A percentile compares a stretch with the other conserved stretches of the same genome.
phyloP scores from a whole-genome alignment of 2,113 vertebrate species.

The Xenus cinereus region DNA sequence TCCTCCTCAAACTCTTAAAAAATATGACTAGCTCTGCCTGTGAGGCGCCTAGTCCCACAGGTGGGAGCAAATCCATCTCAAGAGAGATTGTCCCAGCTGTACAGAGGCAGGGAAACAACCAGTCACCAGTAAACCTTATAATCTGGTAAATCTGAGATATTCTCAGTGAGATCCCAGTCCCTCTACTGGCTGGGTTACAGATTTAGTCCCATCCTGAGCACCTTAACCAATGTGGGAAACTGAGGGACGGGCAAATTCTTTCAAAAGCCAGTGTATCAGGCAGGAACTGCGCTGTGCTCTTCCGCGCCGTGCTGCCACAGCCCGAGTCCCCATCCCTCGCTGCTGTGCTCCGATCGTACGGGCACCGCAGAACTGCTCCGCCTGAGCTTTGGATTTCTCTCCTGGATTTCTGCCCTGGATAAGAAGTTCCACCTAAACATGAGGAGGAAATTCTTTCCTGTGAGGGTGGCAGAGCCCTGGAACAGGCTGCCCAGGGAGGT shows the following conservation, averaged over 20 bases:
- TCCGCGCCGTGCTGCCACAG: not conserved
- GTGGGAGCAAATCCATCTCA: not conserved
- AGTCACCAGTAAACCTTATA: not conserved
- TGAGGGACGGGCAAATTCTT: not conserved
- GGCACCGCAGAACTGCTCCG: not conserved
- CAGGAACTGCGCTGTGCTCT: not conserved
- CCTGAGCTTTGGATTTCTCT: not conserved
- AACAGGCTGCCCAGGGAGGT: no score
- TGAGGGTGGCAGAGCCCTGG: no score
- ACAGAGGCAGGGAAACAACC: not conserved
- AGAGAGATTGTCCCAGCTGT: accelerated
- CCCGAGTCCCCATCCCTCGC: accelerated
- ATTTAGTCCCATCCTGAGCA: not conserved
- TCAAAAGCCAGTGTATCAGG: not conserved
- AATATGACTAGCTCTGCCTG: not conserved
- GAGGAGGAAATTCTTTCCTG: no score
- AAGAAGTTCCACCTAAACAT: no score
- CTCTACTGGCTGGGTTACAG: not conserved
- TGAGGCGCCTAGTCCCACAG: not conserved
- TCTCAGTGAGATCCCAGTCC: not conserved
- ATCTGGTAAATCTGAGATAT: not conserved
- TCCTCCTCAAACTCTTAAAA: not conserved
- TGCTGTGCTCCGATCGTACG: accelerated
- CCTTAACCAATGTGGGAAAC: not conserved
- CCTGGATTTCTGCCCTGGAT: not conserved